These are phyloP conservation scores for Typhlichthys eigenmanni DNA, from an alignment of 2,797 vertebrate species.

Conservation along the genomic window DNA sequence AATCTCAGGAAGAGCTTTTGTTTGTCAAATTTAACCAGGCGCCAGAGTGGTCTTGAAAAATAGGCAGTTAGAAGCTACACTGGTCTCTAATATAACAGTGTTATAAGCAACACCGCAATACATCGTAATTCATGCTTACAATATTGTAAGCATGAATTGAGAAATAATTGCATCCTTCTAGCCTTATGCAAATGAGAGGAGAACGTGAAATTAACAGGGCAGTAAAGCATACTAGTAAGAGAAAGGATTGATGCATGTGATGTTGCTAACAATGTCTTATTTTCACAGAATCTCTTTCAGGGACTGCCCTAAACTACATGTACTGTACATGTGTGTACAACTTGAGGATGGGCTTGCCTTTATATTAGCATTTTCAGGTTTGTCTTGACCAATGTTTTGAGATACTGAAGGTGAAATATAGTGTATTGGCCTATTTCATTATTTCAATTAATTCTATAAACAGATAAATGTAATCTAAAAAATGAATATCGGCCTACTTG, in stretches of 20 bases:
- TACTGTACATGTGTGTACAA: slow-evolving; percentile 31
- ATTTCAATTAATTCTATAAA: no score
- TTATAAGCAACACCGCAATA: neutral
- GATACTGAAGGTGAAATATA: no score
- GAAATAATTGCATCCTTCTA: neutral
- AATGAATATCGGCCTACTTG: no score
- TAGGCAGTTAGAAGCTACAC: no score
- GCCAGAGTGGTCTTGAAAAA: slow-evolving; percentile 12
- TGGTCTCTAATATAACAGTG: neutral
- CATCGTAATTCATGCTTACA: neutral
- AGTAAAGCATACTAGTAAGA: slow-evolving; percentile 9
- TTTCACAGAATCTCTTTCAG: slow-evolving; percentile 25
- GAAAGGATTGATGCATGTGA: slow-evolving; percentile 17
- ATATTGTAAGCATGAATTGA: neutral
- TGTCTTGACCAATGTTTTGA: no score
- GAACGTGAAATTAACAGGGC: neutral
- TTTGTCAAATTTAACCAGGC: slow-evolving; percentile 33
- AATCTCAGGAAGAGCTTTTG: slow-evolving; percentile 21
- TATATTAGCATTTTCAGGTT: no score
- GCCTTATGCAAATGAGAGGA: neutral
- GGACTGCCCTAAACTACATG: slow-evolving; percentile 12
- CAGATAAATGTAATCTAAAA: no score
- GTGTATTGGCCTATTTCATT: no score
- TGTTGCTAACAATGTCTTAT: slow-evolving; percentile 6
- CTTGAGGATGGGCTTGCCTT: neutral